phyloP scores from a whole-genome alignment of 1,140 invertebrate species.

The Lasioglossum albipes region DNA sequence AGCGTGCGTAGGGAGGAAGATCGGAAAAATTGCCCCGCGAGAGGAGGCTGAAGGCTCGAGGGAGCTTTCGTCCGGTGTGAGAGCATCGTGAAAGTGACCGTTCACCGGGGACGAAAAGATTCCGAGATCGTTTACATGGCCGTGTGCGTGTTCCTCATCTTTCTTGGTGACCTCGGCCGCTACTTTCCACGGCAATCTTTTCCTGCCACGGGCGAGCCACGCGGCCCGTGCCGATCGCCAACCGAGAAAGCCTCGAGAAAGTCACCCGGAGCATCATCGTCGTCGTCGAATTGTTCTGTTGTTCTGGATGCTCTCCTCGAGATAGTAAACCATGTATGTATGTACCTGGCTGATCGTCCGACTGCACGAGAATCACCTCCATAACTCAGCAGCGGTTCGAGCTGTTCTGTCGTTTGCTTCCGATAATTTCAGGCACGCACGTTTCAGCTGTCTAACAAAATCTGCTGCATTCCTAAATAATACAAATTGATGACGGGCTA shows the following conservation, averaged over 20 bases:
- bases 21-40: not conserved
- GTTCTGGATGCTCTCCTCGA: no score
- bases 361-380: no score
- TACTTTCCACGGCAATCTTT: conserved; percentile 36
- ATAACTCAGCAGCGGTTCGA: no score
- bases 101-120: conserved; percentile 41
- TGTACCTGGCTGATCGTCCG: no score
- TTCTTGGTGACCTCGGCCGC: conserved; percentile 24
- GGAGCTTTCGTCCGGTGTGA: conserved; percentile 34
- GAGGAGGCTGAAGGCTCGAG: no score
- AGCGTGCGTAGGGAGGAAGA: no score
- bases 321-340: no score
- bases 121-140: not conserved
- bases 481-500: no score
- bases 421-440: no score
- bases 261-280: conserved; percentile 4
- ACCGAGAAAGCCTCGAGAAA: conserved; percentile 43
- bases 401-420: no score
- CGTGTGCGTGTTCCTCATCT: conserved; percentile 21
- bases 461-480: no score
- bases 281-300: not conserved
- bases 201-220: conserved; percentile 4
- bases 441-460: no score
- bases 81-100: conserved; percentile 47
- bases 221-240: not conserved